Evolutionary conservation across 1,140 invertebrate species (phyloP).

Genomic region (Magallana gigas): DNA sequence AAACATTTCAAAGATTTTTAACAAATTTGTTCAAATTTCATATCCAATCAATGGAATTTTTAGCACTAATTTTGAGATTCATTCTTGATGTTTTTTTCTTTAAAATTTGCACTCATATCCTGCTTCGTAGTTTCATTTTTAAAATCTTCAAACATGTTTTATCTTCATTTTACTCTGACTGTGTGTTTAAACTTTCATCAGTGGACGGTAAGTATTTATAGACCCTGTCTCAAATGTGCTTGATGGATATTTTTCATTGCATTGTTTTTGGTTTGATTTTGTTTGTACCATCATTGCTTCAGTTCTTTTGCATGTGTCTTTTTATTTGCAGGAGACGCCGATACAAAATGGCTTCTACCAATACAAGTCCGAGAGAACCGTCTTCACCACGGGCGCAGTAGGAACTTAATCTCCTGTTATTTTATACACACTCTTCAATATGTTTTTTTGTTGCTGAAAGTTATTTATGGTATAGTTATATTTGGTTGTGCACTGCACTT

Average conservation of each 20-base stretch:
- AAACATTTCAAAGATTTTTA: not conserved
- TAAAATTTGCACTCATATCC: too few species aligned
- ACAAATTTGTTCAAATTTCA: too few species aligned
- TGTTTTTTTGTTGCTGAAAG: not conserved
- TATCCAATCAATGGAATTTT: not conserved
- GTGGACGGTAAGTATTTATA: conserved; percentile 9
- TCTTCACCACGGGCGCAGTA: conserved; percentile 69
- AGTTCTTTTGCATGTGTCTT: conserved; percentile 42
- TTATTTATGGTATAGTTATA: not conserved
- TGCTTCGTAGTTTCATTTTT: too few species aligned
- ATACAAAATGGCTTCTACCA: conserved; percentile 75
- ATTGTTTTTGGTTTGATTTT: conserved; percentile 24
- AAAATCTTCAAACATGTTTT: too few species aligned
- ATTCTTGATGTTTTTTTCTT: not conserved
- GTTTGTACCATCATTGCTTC: not conserved
- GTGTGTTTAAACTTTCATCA: not conserved
- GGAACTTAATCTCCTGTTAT: conserved; percentile 32
- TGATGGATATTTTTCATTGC: not conserved
- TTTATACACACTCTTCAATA: not conserved
- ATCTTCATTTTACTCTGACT: not conserved
- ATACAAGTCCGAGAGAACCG: conserved; percentile 71
- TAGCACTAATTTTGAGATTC: not conserved
- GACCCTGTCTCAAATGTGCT: not conserved
- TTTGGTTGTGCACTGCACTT: conserved; percentile 15
- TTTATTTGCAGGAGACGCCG: conserved; percentile 74